A percentile compares a stretch with the other conserved stretches of the same genome.
These are phyloP conservation scores for Lithobates sylvaticus DNA, from an alignment of 2,797 vertebrate species.

Conservation along the genomic window DNA sequence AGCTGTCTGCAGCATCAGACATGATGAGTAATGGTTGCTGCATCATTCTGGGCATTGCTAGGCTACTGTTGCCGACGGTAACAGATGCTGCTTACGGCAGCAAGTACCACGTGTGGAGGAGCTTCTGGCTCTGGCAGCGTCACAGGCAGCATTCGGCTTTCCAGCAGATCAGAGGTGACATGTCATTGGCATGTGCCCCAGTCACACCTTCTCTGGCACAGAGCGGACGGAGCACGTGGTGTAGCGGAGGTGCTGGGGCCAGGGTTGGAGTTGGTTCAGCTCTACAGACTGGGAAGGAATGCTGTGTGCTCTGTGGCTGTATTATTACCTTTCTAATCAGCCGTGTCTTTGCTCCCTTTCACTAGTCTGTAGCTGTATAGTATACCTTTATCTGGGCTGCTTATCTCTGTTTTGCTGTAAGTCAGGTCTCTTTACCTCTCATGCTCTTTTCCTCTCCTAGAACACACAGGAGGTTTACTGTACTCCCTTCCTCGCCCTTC, in stretches of 20 bases:
- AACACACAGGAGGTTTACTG: neutral
- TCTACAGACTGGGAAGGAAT: neutral
- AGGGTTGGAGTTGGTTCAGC: neutral
- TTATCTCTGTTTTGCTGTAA: neutral
- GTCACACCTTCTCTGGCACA: neutral
- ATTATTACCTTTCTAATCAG: neutral
- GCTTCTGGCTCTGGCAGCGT: constrained; percentile 1
- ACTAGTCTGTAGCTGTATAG: constrained; percentile 3
- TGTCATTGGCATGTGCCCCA: neutral
- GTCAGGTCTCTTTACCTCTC: constrained; percentile 7
- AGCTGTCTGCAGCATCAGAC: neutral
- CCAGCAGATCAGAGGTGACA: constrained; percentile 9
- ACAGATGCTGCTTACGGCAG: constrained; percentile 48
- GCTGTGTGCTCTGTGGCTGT: neutral
- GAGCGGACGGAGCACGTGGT: neutral
- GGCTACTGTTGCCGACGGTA: constrained; percentile 18
- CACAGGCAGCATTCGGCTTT: neutral
- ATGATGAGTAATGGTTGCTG: constrained; percentile 5
- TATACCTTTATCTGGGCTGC: neutral
- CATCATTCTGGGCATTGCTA: constrained; percentile 28
- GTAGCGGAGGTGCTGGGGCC: neutral
- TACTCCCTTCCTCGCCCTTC: neutral
- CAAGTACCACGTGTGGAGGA: neutral
- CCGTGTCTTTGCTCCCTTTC: constrained; percentile 4
- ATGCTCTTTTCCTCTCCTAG: neutral